Conservation (phyloP, 2,888 invertebrate genomes). For the Biston betularia region DNA sequence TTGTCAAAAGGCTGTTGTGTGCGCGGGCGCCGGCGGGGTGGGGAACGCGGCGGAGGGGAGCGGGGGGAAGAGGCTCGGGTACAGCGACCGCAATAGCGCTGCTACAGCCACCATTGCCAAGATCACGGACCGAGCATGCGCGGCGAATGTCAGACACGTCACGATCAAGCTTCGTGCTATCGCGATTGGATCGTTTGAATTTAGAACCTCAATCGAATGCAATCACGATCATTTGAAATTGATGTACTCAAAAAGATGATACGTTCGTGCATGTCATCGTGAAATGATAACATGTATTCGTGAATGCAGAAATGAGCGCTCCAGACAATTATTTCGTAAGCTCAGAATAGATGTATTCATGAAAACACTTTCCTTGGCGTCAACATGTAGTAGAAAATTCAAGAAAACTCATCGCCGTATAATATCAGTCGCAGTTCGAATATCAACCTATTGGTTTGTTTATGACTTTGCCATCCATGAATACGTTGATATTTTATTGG, state of each 20-base stretch:
- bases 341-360: slow-evolving; percentile 37
- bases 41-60: slow-evolving; percentile 39
- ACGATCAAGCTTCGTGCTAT: slow-evolving; percentile 80
- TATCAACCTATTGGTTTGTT: background rate
- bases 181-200: slow-evolving; percentile 77
- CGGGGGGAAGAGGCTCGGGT: slow-evolving; percentile 61
- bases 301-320: slow-evolving; percentile 25
- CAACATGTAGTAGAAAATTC: slow-evolving; percentile 31
- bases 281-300: slow-evolving; percentile 42
- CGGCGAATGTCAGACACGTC: slow-evolving; percentile 86
- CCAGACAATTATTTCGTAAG: slow-evolving; percentile 14
- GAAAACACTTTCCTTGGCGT: slow-evolving; percentile 32
- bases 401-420: slow-evolving; percentile 22
- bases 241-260: slow-evolving; percentile 52
- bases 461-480: slow-evolving; percentile 1
- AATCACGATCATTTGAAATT: slow-evolving; percentile 69
- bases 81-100: slow-evolving; percentile 83
- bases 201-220: slow-evolving; percentile 67
- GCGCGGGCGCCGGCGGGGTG: slow-evolving; percentile 48
- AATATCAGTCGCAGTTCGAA: background rate
- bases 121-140: slow-evolving; percentile 86
- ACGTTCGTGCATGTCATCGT: slow-evolving; percentile 43
- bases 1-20: slow-evolving; percentile 77
- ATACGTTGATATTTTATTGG: slow-evolving; percentile 44
- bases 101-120: slow-evolving; percentile 85